Evolutionary conservation across 2,113 vertebrate genomes (phyloP), one percentile per base, ranked within the genome.

Genomic region (Hassar affinis): DNA sequence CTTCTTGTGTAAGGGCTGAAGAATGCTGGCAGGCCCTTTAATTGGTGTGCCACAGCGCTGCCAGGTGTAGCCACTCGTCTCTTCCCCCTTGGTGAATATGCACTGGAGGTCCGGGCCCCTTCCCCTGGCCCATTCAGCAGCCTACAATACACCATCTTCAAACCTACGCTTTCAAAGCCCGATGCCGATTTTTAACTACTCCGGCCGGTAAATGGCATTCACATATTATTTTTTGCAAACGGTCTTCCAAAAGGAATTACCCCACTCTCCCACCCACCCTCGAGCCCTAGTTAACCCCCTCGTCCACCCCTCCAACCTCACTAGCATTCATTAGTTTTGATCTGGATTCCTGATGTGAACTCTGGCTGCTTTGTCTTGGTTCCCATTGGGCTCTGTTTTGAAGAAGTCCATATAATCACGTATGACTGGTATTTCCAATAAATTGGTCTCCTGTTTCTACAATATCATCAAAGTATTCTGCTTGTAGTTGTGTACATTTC

Each of bases 51-150:
- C 87, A 85, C 89, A 83, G 90, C 89, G 90, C 89, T 94, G 93
- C 93, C 93, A 94, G 93, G 93, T 94, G 93, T 92, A 93, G 89
- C 89, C 93, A 93, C 93, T 94, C 92, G 93, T 94, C 88, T 90
- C 89, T 91, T 84, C 90, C 86, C 87, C 87, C 76, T 85, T 51
- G 78, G 85, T 87, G 85, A 90, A 86, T 88, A 87, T 88, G 84
- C 78, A 33, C 78, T 86, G 90, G 90, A 88, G 88, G 87, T 89
- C 88, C 38, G 72, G 88, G 84, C 88, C 88, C 87, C 88, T 84
- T 87, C 84, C 82, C 81, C 45, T 77, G 83, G 52, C 80, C 86
- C 83, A 89, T 90, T 90, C 90, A 90, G 61, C 71, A 17, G 27
- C 61, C 85, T 83, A 90, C 90, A 90, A 90, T 87, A 78, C 86